Evolutionary conservation across 2,888 invertebrate genomes (phyloP), one percentile per base, ranked within the genome.

Genomic region (Hydriomena furcata): DNA sequence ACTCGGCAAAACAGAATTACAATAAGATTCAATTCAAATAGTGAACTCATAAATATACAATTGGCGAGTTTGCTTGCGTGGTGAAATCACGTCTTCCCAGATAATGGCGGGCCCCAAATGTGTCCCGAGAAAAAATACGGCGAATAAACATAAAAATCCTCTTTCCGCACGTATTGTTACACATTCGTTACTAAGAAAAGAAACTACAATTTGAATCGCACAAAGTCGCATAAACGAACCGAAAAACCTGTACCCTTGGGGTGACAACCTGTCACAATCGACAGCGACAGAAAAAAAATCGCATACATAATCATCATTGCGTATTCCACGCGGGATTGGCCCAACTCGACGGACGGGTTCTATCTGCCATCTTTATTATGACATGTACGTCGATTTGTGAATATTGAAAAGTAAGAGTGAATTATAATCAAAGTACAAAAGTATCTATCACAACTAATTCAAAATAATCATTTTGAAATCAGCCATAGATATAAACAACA

Each of bases 21-120:
- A 65, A 63, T 63, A 59, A 63, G 59, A 59, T 60, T 61, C 58
- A 63, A 60, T 60, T 49, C 73, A 79, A 82, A 81, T 82, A 81
- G 83, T 84, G 65, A 79, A 73, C 84, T 86, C 86, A 89, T 89
- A 89, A 88, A 89, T 89, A 89, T 86, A 86, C 88, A 85, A 88
- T 88, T 85, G 86, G 80, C 76, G 73, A 76, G 77, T 77, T 57
- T 77, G 81, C 79, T 82, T 80, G 73, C 75, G 75, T 66, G 76
- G 73, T 79, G 58, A 76, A 84, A 87, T 84, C 86, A 85, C 86
- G 84, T 82, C 76, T 70, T 69, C 73, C 67, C 65, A 38, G 69
- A 68, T 60, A 60, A 58, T 54, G 49, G 71, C 63, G 72, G 72
- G 74, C 79, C 76, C 77, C 65, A 66, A 79, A 80, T 78, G 78